Percentiles rank a stretch among this genome's conserved stretches.
Conservation (phyloP, 2,113 vertebrate species). For the Gymnogyps californianus region DNA sequence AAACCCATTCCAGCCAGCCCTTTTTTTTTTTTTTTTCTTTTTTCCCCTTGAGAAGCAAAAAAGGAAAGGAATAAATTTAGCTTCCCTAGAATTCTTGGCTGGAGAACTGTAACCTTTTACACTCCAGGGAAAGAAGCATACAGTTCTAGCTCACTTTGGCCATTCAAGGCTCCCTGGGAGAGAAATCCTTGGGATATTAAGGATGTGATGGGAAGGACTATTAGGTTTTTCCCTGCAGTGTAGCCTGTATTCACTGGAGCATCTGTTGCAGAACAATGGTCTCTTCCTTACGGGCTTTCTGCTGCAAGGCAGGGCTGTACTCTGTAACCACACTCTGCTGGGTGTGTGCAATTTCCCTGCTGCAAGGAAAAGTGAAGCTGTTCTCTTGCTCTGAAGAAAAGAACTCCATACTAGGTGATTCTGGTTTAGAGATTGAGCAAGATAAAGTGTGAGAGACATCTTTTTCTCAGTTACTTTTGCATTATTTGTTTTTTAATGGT, state of each 20-base stretch:
- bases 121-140: background rate
- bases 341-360: background rate
- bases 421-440: background rate
- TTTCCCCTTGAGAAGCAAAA: background rate
- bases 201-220: background rate
- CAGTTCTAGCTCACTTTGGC: background rate
- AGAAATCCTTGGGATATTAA: background rate
- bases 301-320: background rate
- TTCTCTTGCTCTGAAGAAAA: background rate
- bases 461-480: background rate
- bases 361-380: background rate
- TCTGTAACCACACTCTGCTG: background rate
- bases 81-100: background rate
- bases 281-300: background rate
- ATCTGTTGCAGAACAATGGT: background rate
- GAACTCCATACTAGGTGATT: background rate
- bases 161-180: background rate
- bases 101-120: background rate
- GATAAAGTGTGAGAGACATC: background rate
- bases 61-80: background rate
- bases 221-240: background rate
- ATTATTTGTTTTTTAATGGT: background rate
- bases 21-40: too few relatives aligned
- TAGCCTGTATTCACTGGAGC: background rate
- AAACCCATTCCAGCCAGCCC: background rate